These are phyloP conservation scores for Aphelinus certus DNA, from an alignment of 1,140 invertebrate species.

Conservation along the genomic window DNA sequence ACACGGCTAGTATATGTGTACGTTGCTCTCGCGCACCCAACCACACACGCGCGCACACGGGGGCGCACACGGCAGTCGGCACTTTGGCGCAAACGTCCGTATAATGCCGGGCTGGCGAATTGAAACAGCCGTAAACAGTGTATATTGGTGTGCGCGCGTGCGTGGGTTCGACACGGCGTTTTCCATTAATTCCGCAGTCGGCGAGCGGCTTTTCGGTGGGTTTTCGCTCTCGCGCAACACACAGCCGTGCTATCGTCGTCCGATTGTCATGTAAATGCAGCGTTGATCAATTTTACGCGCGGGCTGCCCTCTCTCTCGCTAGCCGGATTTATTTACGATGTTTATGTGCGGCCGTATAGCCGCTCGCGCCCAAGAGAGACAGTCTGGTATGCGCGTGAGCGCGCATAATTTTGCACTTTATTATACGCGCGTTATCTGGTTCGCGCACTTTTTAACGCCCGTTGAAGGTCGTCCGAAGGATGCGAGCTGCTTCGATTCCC, in stretches of 20 bases:
- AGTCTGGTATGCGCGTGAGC: neutral
- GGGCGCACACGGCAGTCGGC: neutral
- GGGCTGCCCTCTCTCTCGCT: neutral
- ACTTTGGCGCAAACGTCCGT: constrained; percentile 22
- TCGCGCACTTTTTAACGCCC: neutral
- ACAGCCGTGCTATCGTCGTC: neutral
- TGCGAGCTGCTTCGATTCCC: neutral
- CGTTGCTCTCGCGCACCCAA: too few species aligned
- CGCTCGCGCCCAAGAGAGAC: neutral
- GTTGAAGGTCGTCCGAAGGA: constrained; percentile 5
- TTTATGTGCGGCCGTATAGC: neutral
- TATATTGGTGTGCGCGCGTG: neutral
- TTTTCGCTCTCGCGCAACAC: neutral
- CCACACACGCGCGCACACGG: too few species aligned
- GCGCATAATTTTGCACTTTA: constrained; percentile 19
- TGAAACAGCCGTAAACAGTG: neutral
- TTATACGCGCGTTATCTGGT: neutral
- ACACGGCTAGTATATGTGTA: too few species aligned
- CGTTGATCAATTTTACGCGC: constrained; percentile 12
- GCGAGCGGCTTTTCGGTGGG: constrained; percentile 5
- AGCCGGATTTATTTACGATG: neutral
- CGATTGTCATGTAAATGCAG: constrained; percentile 26
- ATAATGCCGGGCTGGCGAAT: constrained; percentile 16
- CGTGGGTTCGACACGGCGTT: neutral
- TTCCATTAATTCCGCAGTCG: constrained; percentile 21